Percentiles rank a stretch among this genome's conserved stretches.
Evolutionary conservation across 2,888 invertebrate genomes (phyloP).

Genomic region (Caenorhabditis imperialis): DNA sequence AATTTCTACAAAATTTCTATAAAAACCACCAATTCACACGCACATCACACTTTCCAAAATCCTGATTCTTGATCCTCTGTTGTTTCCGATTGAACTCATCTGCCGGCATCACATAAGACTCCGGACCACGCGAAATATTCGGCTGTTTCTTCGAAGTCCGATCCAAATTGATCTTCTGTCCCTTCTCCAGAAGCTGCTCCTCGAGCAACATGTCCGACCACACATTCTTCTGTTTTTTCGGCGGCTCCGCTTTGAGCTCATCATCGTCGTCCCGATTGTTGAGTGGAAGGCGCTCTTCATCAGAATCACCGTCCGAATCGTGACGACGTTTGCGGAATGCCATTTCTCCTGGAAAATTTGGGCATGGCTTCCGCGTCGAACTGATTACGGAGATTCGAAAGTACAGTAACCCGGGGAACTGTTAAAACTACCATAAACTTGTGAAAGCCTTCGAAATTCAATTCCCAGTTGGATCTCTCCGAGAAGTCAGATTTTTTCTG

Average conservation of each 20-base stretch:
- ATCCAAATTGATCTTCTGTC: slow-evolving; percentile 40
- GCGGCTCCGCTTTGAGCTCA: slow-evolving; percentile 22
- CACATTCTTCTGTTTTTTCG: slow-evolving; percentile 44
- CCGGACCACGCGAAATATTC: slow-evolving; percentile 41
- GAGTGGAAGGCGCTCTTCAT: slow-evolving; percentile 33
- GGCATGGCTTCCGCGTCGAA: too few relatives aligned
- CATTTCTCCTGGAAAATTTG: slow-evolving; percentile 14
- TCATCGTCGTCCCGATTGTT: slow-evolving; percentile 30
- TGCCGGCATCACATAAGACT: slow-evolving; percentile 41
- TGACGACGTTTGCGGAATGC: slow-evolving; percentile 43
- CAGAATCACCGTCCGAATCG: slow-evolving; percentile 49
- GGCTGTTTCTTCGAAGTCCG: slow-evolving; percentile 18
- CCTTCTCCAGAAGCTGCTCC: slow-evolving; percentile 47
- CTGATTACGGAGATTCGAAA: too few relatives aligned
- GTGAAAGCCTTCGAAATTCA: background rate
- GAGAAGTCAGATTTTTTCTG: too few relatives aligned
- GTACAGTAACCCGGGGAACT: too few relatives aligned
- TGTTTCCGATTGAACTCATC: slow-evolving; percentile 31
- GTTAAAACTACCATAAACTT: background rate
- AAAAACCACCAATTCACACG: background rate
- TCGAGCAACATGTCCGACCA: slow-evolving; percentile 59
- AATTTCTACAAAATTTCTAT: background rate
- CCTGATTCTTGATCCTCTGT: slow-evolving; percentile 9
- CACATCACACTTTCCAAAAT: slow-evolving; percentile 6
- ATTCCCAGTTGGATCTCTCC: background rate